These are phyloP conservation scores for Drosophila picticornis DNA, from an alignment of 2,888 invertebrate genomes.

Conservation along the genomic window DNA sequence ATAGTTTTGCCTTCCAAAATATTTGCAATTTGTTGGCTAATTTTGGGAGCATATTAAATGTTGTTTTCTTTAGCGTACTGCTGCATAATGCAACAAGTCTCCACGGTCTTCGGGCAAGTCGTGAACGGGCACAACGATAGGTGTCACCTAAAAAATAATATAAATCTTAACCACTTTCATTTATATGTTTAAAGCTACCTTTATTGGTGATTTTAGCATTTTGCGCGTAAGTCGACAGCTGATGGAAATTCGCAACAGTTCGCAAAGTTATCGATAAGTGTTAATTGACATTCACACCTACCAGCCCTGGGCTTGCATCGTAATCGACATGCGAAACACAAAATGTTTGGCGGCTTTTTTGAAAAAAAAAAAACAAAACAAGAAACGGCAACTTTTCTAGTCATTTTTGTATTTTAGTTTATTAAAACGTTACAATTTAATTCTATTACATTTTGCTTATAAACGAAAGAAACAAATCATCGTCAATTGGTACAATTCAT, in stretches of 20 bases:
- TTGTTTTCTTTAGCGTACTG: conserved; percentile 12
- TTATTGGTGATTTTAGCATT: conserved; percentile 17
- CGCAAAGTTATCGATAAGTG: conserved; percentile 10
- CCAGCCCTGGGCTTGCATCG: conserved; percentile 5
- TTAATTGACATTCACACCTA: not conserved
- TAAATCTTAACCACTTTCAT: not conserved
- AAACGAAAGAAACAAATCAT: conserved; percentile 81
- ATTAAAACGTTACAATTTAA: conserved; percentile 81
- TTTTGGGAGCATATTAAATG: not conserved
- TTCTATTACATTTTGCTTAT: conserved; percentile 81
- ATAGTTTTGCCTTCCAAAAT: not conserved
- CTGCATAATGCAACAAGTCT: conserved; percentile 33
- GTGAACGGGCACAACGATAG: conserved; percentile 30
- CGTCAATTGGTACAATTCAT: conserved; percentile 79
- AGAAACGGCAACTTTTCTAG: not conserved
- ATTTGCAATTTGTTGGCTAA: not conserved
- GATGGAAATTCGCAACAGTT: not conserved
- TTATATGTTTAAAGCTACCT: not conserved
- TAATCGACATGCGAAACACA: not conserved
- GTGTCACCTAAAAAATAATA: conserved; percentile 17
- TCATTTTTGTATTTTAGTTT: conserved; percentile 49
- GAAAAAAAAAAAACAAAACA: not conserved
- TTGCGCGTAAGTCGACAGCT: conserved; percentile 6
- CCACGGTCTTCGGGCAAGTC: conserved; percentile 51
- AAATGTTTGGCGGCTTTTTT: not conserved